Percentiles rank a stretch among this genome's conserved stretches.
Evolutionary conservation across 2,888 invertebrate species (phyloP).

Genomic region (Drosophila peninsularis): DNA sequence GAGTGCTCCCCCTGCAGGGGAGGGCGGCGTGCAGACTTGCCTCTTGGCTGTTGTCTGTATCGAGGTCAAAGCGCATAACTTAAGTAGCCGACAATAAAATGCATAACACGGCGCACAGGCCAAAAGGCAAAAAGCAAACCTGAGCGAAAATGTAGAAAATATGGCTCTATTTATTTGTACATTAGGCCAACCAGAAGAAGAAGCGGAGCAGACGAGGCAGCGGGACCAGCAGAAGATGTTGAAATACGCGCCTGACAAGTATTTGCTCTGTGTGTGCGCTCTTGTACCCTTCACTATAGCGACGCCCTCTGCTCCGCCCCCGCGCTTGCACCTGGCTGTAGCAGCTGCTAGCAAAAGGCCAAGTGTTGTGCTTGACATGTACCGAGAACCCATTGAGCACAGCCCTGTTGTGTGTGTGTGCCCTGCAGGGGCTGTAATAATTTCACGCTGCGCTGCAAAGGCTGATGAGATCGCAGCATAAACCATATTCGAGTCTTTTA

Average conservation of each 20-base stretch:
- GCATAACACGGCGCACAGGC: constrained; percentile 64
- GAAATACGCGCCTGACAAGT: constrained; percentile 41
- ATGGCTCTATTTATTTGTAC: constrained; percentile 77
- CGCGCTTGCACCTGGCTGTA: constrained; percentile 53
- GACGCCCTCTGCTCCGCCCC: neutral
- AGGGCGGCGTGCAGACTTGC: constrained; percentile 2
- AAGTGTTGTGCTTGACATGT: constrained; percentile 77
- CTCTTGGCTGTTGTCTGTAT: constrained; percentile 58
- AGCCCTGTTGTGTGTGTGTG: constrained; percentile 18
- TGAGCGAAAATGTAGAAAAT: constrained; percentile 68
- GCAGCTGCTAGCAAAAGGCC: constrained; percentile 72
- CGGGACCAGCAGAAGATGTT: constrained; percentile 29
- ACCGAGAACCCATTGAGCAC: constrained; percentile 48
- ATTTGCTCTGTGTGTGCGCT: constrained; percentile 24
- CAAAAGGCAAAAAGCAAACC: constrained; percentile 54
- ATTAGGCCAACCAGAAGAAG: constrained; percentile 51
- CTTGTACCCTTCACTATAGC: neutral
- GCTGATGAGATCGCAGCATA: constrained; percentile 10
- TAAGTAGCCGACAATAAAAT: constrained; percentile 81
- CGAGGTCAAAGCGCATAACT: constrained; percentile 79
- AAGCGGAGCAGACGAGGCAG: neutral
- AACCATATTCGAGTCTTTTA: constrained; percentile 5
- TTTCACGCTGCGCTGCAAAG: constrained; percentile 62
- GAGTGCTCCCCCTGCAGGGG: constrained; percentile 27
- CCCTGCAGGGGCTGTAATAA: constrained; percentile 62